phyloP scores from a whole-genome alignment of 2,888 invertebrate species.

The Selenia dentaria region DNA sequence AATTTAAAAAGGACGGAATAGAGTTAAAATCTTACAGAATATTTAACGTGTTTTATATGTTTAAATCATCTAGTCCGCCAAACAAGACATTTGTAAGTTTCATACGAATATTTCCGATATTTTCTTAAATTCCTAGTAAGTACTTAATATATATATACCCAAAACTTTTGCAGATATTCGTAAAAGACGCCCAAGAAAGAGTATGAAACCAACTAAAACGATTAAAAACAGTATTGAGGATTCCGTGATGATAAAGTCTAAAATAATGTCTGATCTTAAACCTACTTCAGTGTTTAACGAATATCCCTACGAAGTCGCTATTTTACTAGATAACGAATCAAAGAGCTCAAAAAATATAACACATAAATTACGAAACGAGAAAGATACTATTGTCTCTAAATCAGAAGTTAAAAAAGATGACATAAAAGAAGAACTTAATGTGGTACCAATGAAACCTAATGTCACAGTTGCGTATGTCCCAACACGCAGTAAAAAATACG shows the following conservation, averaged over 20 bases:
- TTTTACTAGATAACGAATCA: constrained; percentile 39
- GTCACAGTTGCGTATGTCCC: constrained; percentile 17
- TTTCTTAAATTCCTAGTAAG: no score
- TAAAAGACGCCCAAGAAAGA: constrained; percentile 41
- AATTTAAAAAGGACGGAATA: no score
- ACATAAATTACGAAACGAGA: neutral
- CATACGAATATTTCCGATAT: no score
- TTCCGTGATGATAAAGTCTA: constrained; percentile 37
- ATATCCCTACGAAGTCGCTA: constrained; percentile 63
- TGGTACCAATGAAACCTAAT: constrained; percentile 17
- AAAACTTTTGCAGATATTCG: constrained; percentile 41
- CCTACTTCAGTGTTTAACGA: constrained; percentile 55
- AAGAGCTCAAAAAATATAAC: neutral
- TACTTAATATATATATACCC: neutral
- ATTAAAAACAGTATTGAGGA: constrained; percentile 32
- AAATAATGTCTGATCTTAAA: constrained; percentile 46
- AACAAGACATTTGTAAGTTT: no score
- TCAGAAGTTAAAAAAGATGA: constrained; percentile 7
- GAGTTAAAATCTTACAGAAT: no score
- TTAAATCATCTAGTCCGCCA: no score
- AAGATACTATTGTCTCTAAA: constrained; percentile 1
- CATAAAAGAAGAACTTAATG: constrained; percentile 27
- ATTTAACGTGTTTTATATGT: no score
- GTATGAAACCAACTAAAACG: constrained; percentile 40
- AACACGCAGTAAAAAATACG: constrained; percentile 56